Conservation (phyloP, 2,797 vertebrate species). For the Sparus aurata region DNA sequence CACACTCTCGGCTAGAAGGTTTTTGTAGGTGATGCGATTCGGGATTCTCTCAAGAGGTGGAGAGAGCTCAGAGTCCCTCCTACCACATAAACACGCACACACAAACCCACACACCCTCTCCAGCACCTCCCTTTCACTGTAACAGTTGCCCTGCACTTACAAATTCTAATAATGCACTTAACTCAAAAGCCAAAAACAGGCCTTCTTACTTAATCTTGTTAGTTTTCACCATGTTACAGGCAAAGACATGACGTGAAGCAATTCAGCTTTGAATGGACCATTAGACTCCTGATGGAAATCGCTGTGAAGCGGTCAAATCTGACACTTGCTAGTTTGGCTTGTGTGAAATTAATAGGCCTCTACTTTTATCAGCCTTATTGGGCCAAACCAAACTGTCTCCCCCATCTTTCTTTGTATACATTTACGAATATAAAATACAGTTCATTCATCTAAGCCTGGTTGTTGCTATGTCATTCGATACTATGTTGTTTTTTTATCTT, state of each 20-base stretch:
- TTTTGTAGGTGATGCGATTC: conserved; percentile 61
- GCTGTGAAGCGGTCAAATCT: too few species aligned
- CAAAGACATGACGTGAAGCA: conserved; percentile 34
- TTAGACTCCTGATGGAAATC: too few species aligned
- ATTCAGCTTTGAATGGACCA: too few species aligned
- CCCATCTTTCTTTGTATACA: too few species aligned
- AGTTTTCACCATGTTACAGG: conserved; percentile 34
- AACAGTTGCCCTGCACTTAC: conserved; percentile 33
- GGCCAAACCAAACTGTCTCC: too few species aligned
- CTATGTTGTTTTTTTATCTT: too few species aligned
- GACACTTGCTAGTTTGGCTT: too few species aligned
- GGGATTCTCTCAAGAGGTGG: conserved; percentile 50
- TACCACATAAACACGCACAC: conserved; percentile 7
- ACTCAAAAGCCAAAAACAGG: conserved; percentile 56
- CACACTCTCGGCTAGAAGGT: conserved; percentile 47
- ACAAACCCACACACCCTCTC: neutral
- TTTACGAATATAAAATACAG: too few species aligned
- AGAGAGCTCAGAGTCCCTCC: conserved; percentile 7
- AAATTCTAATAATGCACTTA: conserved; percentile 65
- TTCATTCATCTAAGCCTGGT: too few species aligned
- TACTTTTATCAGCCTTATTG: too few species aligned
- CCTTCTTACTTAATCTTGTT: conserved; percentile 53
- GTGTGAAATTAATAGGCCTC: too few species aligned
- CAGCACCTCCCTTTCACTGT: neutral
- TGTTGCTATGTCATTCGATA: too few species aligned